These are phyloP conservation scores for Euwallacea fornicatus DNA, from an alignment of 1,140 invertebrate species.

Conservation along the genomic window DNA sequence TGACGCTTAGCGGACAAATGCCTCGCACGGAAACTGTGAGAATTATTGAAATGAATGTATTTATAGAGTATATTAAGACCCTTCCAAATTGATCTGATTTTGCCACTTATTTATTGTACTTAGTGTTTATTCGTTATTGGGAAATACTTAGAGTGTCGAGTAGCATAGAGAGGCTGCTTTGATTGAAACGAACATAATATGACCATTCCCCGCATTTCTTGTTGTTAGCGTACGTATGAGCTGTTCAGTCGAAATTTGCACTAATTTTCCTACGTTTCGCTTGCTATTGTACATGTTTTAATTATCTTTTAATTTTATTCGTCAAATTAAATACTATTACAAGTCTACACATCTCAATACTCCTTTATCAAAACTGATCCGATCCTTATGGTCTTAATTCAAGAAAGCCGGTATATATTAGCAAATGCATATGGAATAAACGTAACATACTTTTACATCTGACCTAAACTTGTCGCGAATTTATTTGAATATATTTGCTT, in stretches of 20 bases:
- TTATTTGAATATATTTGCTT: slow-evolving; percentile 12
- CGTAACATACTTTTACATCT: slow-evolving; percentile 34
- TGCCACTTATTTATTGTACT: slow-evolving; percentile 4
- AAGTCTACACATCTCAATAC: no score
- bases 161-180: no score
- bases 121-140: no score
- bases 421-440: not conserved
- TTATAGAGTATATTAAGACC: slow-evolving; percentile 21
- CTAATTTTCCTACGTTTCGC: no score
- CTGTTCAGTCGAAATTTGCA: no score
- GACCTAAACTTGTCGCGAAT: slow-evolving; percentile 27
- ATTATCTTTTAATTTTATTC: no score
- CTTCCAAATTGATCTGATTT: slow-evolving; percentile 23
- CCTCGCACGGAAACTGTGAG: slow-evolving; percentile 5
- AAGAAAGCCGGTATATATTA: not conserved
- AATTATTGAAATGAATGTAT: slow-evolving; percentile 9
- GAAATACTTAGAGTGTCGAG: no score
- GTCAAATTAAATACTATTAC: no score
- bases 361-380: not conserved
- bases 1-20: not conserved
- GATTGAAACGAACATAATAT: no score
- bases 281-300: no score
- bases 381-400: not conserved
- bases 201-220: no score
- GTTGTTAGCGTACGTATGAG: no score